phyloP scores from a whole-genome alignment of 2,113 vertebrate genomes.

The Nicator chloris region DNA sequence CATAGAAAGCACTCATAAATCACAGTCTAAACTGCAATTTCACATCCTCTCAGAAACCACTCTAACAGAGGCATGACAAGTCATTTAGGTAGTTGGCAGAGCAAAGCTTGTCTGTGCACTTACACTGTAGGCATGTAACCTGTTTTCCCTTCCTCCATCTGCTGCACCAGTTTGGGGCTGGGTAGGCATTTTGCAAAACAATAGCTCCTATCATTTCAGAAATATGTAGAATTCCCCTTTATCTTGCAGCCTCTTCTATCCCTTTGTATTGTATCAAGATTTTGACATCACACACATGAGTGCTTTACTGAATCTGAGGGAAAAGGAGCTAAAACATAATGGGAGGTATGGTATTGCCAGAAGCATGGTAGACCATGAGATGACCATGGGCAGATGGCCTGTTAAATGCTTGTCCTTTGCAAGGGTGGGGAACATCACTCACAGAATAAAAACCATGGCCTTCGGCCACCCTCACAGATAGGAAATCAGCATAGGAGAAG shows the following conservation, averaged over 20 bases:
- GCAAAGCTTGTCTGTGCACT: conserved; percentile 26
- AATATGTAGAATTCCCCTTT: background rate
- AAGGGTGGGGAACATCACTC: background rate
- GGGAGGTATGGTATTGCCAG: background rate
- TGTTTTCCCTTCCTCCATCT: conserved; percentile 59
- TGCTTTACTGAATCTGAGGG: background rate
- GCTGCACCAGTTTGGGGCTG: conserved; percentile 15
- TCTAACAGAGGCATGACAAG: conserved; percentile 34
- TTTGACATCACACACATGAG: background rate
- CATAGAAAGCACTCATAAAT: background rate
- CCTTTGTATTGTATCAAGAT: background rate
- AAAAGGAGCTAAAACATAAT: background rate
- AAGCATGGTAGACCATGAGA: background rate
- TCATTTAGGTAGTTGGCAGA: conserved; percentile 45
- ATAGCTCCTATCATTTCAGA: background rate
- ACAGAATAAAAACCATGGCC: background rate
- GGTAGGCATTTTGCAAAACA: background rate
- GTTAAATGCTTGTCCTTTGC: background rate
- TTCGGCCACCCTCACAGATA: background rate
- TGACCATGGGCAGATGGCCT: conserved; percentile 21
- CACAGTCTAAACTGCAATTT: background rate
- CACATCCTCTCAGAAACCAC: conserved; percentile 3
- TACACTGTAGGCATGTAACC: conserved; percentile 54
- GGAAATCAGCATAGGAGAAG: background rate
- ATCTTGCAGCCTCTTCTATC: background rate